Evolutionary conservation across 1,140 invertebrate genomes (phyloP).

Genomic region (Catajapyx aquilonaris): DNA sequence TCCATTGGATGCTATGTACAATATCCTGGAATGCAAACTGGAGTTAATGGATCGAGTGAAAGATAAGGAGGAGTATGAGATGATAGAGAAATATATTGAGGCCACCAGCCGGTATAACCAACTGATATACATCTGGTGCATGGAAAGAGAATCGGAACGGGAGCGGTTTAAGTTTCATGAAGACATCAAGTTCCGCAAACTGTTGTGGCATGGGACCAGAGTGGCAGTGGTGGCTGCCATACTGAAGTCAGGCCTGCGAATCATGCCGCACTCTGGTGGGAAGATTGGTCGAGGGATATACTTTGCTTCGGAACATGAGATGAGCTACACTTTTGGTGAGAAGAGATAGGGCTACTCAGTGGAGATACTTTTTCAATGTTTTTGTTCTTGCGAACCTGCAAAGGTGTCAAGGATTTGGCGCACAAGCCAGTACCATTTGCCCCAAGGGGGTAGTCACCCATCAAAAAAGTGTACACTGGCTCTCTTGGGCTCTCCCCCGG

Average conservation of each 20-base stretch:
- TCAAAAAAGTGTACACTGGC: no score
- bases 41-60: background rate
- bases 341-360: no score
- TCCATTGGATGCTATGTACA: conserved; percentile 22
- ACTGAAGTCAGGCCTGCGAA: conserved; percentile 24
- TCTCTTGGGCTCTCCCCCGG: no score
- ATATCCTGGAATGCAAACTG: conserved; percentile 20
- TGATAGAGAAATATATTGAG: conserved; percentile 19
- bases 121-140: conserved; percentile 21
- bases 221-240: conserved; percentile 28
- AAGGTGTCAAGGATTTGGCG: no score
- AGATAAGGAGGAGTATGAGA: background rate
- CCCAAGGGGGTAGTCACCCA: no score
- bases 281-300: conserved; percentile 26
- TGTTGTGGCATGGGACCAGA: conserved; percentile 27
- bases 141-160: conserved; percentile 18
- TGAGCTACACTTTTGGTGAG: conserved; percentile 17
- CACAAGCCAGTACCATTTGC: no score
- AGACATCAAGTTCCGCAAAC: conserved; percentile 18
- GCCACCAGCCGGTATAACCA: conserved; percentile 14
- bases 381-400: no score
- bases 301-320: conserved; percentile 24
- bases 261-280: conserved; percentile 28
- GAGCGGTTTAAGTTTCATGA: conserved; percentile 17
- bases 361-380: conserved; percentile 1